Evolutionary conservation across 2,888 invertebrate genomes (phyloP), one percentile per base, ranked within the genome.

Genomic region (Adelphocoris suturalis): DNA sequence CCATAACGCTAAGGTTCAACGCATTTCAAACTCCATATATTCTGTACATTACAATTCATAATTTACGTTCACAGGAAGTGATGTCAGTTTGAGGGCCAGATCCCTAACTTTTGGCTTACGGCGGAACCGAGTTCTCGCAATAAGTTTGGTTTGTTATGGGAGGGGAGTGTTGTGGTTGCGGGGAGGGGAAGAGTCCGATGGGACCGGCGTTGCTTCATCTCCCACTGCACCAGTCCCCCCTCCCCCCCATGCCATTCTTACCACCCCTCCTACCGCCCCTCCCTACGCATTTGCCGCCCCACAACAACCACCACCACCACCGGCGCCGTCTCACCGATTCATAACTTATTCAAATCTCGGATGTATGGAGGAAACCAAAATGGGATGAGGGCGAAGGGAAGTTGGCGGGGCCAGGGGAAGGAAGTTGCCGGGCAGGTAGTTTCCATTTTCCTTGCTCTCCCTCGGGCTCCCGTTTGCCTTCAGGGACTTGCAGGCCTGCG

Each of bases 321-420:
- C 37, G 37, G 7, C 2, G 9, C 78, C 11, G 13, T 16, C 16
- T 46, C 46, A 16, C 37, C 78, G 28, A 46, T 78, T 78, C 78
- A 78, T 78, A 78, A 78, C 78, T 78, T 78, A 78, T 78, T 78
- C 78, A 78, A 78, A 78, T 78, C 78, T 78, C 78, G 78, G 78
- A 78, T 78, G 78, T 78, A 78, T 78, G 78, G 47, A 78, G 68
- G 68, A 23, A 68, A 57, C 57, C 57, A 7, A 16, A n/a, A 57
- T 7, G 57, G 57, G 57, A 76, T 37, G 37, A 37, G 13, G 75
- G n/a, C n/a, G n/a, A n/a, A n/a, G n/a, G n/a, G n/a, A n/a, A n/a
- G n/a, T n/a, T n/a, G n/a, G n/a, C n/a, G n/a, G n/a, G 75, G 4
- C 12, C 7, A 7, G 46, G 78, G 78, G 46, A 78, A 46, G 28